A percentile compares a stretch with the other conserved stretches of the same genome.
These are phyloP conservation scores for Cryptus armator DNA, from an alignment of 2,888 invertebrate species.

Conservation along the genomic window DNA sequence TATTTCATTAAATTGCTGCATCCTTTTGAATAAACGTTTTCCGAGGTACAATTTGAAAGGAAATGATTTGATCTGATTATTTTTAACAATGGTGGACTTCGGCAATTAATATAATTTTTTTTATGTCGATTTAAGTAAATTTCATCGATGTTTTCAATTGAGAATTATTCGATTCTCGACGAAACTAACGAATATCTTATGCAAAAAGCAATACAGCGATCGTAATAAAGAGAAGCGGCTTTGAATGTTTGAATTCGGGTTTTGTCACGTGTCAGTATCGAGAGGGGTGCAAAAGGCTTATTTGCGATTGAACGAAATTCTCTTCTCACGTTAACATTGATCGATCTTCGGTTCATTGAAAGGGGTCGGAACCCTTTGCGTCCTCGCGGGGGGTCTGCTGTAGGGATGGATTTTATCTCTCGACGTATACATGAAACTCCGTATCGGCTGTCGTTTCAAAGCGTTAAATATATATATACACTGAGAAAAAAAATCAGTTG, in stretches of 20 bases:
- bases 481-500: too few species aligned
- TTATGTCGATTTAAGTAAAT: too few species aligned
- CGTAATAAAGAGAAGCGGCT: background rate
- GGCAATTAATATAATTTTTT: background rate
- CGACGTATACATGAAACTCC: conserved; percentile 59
- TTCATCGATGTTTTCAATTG: background rate
- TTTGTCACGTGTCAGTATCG: background rate
- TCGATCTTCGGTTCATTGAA: conserved; percentile 59
- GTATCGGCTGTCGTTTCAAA: conserved; percentile 63
- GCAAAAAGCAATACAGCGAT: background rate
- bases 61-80: background rate
- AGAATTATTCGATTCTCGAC: background rate
- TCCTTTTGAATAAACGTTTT: conserved; percentile 1
- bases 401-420: conserved; percentile 53
- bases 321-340: conserved; percentile 43
- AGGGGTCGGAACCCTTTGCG: conserved; percentile 50
- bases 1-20: background rate
- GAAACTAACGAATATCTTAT: background rate
- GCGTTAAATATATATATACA: conserved; percentile 53
- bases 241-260: background rate
- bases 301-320: conserved; percentile 31
- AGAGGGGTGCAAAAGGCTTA: background rate
- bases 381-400: background rate
- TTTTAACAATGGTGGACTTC: background rate
- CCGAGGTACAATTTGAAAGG: background rate